Base-by-base conservation (phyloP, 35 echinoderm and acorn worm species). In the Apostichopus japonicus region DNA sequence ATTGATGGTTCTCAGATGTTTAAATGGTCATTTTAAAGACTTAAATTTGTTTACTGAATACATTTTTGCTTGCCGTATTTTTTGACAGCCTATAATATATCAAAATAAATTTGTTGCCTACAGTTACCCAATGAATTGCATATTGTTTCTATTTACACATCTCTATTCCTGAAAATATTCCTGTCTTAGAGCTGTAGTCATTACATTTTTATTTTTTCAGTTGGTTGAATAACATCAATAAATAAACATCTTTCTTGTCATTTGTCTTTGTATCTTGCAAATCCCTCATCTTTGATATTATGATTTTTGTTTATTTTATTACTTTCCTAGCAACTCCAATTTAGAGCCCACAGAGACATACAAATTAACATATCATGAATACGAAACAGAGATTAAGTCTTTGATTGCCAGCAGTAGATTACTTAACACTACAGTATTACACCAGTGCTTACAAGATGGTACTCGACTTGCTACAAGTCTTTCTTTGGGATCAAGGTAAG, bases 341-440 rank as follows among this genome's bases (percentile, higher is more conserved):
- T 10, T 89, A 65, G 86, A 89, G 61, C 86, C 86, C 6, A 89
- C 21, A 53, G 86, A 89, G 61, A 89, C 86, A 27, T 89, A 53
- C 6, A 89, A 89, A 63, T 10, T 89, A 23, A 89, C 86, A 63
- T 89, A 89, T 15, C 19, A 72, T n/a, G 21, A 89, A 17, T 89
- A 89, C 52, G 86, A 89, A 25, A 89, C 9, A 19, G 86, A 89
- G 61, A 72, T 89, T 7, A 89, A 89, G 86, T 89, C 23, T 23
- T 73, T 89, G 86, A 89, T 89, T 72, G 86, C 56, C 23, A 67
- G 86, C 6, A 89, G 86, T 17, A 24, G 25, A 44, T 23, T 89
- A 25, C 24, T 89, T 1, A 33, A 89, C 62, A 89, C 86, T 5
- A 89, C 56, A 65, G 63, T 89, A 51, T 52, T 89, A 23, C 62